Evolutionary conservation across 2,888 invertebrate species (phyloP).

Genomic region (Marasmarcha lunaedactyla): DNA sequence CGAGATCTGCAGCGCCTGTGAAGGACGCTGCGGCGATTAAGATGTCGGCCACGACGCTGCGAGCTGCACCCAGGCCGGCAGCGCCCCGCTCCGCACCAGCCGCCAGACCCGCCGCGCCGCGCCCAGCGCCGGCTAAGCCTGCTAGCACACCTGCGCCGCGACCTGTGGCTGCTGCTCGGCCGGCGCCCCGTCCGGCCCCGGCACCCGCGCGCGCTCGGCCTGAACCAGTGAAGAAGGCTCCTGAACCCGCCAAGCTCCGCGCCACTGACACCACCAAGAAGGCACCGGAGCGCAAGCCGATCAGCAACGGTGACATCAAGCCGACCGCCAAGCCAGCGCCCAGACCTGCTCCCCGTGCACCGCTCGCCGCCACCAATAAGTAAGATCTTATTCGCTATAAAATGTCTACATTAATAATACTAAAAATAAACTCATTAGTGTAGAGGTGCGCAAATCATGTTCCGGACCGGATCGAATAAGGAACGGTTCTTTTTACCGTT

Average conservation of each 20-base stretch:
- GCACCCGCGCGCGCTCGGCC: slow-evolving; percentile 14
- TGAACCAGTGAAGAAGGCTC: slow-evolving; percentile 13
- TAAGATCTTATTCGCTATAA: slow-evolving; percentile 1
- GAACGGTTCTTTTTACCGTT: no score
- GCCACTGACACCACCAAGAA: slow-evolving; percentile 10
- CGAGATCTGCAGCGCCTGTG: slow-evolving; percentile 11
- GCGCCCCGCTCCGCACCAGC: slow-evolving; percentile 14
- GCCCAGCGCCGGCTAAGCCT: slow-evolving; percentile 15
- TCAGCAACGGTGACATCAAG: slow-evolving; percentile 69
- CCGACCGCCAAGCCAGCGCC: slow-evolving; percentile 22
- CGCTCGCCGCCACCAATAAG: slow-evolving; percentile 18
- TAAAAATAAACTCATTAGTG: no score
- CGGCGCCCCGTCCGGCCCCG: slow-evolving; percentile 14
- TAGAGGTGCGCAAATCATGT: no score
- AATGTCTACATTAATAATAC: neutral
- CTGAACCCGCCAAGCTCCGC: no score
- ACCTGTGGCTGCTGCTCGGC: slow-evolving; percentile 6
- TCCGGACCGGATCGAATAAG: no score
- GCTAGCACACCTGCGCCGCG: slow-evolving; percentile 12
- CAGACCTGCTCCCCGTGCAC: slow-evolving; percentile 22
- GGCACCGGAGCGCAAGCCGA: slow-evolving; percentile 58
- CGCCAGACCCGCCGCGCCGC: slow-evolving; percentile 9
- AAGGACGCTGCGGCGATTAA: slow-evolving; percentile 14
- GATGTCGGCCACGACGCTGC: slow-evolving; percentile 12
- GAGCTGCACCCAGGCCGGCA: slow-evolving; percentile 14